A percentile compares a stretch with the other conserved stretches of the same genome.
phyloP scores from a whole-genome alignment of 2,113 vertebrate species.

The Garra rufa region DNA sequence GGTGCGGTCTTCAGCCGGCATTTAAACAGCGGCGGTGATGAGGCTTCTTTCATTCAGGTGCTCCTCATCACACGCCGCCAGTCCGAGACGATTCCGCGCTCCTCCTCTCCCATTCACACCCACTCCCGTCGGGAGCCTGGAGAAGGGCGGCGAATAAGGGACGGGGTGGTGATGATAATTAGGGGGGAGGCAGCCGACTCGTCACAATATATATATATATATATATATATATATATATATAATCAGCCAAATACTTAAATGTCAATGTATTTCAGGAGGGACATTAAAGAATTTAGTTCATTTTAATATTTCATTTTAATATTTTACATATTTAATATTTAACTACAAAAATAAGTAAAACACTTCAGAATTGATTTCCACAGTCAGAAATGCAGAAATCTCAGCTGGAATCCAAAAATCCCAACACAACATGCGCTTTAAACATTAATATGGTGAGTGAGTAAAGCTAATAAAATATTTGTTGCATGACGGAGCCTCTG shows the following conservation, averaged over 20 bases:
- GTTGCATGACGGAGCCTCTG: not conserved
- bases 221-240: no score
- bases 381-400: not conserved
- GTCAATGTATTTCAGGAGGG: not conserved
- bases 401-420: conserved; percentile 1
- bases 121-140: no score
- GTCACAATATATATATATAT: no score
- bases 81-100: no score
- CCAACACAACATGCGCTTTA: not conserved
- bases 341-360: not conserved
- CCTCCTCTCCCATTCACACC: no score
- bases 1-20: no score
- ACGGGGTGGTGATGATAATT: no score
- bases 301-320: not conserved
- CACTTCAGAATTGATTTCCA: not conserved
- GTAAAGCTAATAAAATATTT: not conserved
- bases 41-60: no score
- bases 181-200: no score
- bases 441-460: not conserved
- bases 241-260: not conserved
- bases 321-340: not conserved
- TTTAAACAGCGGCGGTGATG: no score
- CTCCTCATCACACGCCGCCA: no score
- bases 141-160: no score
- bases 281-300: not conserved